Base-by-base conservation (phyloP, 2,113 vertebrate genomes). In the Sinocyclocheilus rhinocerous region DNA sequence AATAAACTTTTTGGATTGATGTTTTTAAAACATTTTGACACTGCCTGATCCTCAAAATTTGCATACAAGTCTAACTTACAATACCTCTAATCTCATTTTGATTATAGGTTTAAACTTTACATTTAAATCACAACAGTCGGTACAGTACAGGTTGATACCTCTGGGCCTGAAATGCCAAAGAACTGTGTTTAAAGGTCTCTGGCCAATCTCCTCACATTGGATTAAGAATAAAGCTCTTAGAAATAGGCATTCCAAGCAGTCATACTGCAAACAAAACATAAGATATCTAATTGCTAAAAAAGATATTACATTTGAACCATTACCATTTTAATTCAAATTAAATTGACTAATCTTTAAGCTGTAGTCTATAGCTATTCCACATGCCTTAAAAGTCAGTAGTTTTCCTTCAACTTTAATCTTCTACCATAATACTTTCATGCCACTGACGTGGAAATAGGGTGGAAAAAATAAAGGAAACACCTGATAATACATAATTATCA, bases 401-500 rank as follows among this genome's bases (percentile, higher is more conserved):
- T 55, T 55, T 18, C 29, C 18, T 6, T 33, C 15, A 69, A 10
- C 29, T 70, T 70, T 70, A 70, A 70, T 70, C 16, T 36, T 36
- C 67, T 20, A 36, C 16, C 67, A 36, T 20, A 70, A 70, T 20
- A 22, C 52, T 1, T 10, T 57, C 11, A 36, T 39, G 9, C 33
- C 52, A 36, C 33, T 59, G 55, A 79, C 76, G 20, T 52, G 59
- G 59, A 59, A 59, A 78, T 18, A 20, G 29, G 76, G 76, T 78
- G 76, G 76, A 59, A 36, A 79, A 59, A 79, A 79, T 79, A 59
- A 79, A 79, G 76, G 50, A 57, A 79, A 79, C 76, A 15, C 52
- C 26, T 59, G 29, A 22, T 59, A 78, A 22, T n/a, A 33, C 26
- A 20, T 55, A 10, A 20, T 26, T 20, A 70, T 36, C 26, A 10